Evolutionary conservation across 2,888 invertebrate species (phyloP), one percentile per base, ranked within the genome.

Genomic region (Dryobota labecula): DNA sequence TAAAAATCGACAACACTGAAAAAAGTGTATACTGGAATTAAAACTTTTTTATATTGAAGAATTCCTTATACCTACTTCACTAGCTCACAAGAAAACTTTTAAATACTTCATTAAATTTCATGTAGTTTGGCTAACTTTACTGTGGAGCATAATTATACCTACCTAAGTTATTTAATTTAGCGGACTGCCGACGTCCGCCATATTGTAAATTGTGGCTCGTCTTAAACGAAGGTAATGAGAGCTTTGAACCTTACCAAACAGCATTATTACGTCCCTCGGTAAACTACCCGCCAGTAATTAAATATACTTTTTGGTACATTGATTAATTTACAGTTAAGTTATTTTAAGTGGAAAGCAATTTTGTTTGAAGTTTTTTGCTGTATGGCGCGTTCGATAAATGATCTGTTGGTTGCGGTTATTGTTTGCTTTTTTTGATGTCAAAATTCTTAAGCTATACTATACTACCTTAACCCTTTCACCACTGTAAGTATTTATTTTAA

Each of bases 171-270:
- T 61, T 85, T 88, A 87, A 88, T 87, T 87, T 86, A 80, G 83
- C 77, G 75, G 75, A 70, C 76, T 78, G 72, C 73, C 80, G 72
- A 86, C 88, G 84, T 89, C 84, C 88, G 86, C 82, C 85, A 80
- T 86, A 86, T 89, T 78, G 60, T 53, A 71, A 86, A 84, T 82
- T 89, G 79, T 76, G 76, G 75, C 72, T 76, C 76, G 68, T 78
- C 83, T 87, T 86, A 87, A 87, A 85, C 82, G 82, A 84, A 82
- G 76, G 86, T 89, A 91, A 91, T 89, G 88, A 89, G 91, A 86
- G 75, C 90, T 84, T 90, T 90, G 90, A 92, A 90, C 90, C 86
- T 86, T 66, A 75, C 80, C 84, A 74, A 84, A 86, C 88, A 77
- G 85, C 87, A 88, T 88, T 86, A 83, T 83, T 83, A 80, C 30